A percentile compares a stretch with the other conserved stretches of the same genome.
Conservation (phyloP, 2,888 invertebrate genomes). For the Himalopsyche japonica region DNA sequence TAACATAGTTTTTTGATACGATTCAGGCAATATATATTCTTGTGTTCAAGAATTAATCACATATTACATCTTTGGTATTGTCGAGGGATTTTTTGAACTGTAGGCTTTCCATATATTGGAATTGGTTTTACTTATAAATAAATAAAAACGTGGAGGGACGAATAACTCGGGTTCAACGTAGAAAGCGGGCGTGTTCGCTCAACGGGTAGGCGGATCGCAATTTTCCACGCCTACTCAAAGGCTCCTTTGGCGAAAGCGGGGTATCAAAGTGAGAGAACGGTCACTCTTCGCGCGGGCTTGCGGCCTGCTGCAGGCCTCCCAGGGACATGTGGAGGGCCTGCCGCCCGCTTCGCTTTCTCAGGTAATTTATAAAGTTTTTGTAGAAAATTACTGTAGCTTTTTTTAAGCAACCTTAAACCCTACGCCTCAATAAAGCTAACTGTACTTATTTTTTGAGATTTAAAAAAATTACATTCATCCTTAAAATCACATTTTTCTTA, state of each 20-base stretch:
- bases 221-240: neutral
- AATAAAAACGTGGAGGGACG: neutral
- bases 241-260: neutral
- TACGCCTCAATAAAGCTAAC: no score
- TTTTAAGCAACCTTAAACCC: no score
- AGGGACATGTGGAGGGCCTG: slow-evolving; percentile 33
- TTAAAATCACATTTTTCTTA: no score
- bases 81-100: no score
- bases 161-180: neutral
- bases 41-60: no score
- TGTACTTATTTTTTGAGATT: no score
- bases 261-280: neutral
- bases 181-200: neutral
- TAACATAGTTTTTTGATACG: no score
- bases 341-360: slow-evolving; percentile 24
- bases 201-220: neutral
- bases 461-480: no score
- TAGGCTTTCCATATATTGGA: no score
- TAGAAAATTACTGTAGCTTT: no score
- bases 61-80: no score
- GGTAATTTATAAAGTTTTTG: slow-evolving; percentile 5
- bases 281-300: slow-evolving; percentile 36
- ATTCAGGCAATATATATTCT: no score
- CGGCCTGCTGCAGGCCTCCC: slow-evolving; percentile 36
- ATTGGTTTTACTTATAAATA: neutral